Evolutionary conservation across 2,113 vertebrate species (phyloP).

Genomic region (Vimba vimba): DNA sequence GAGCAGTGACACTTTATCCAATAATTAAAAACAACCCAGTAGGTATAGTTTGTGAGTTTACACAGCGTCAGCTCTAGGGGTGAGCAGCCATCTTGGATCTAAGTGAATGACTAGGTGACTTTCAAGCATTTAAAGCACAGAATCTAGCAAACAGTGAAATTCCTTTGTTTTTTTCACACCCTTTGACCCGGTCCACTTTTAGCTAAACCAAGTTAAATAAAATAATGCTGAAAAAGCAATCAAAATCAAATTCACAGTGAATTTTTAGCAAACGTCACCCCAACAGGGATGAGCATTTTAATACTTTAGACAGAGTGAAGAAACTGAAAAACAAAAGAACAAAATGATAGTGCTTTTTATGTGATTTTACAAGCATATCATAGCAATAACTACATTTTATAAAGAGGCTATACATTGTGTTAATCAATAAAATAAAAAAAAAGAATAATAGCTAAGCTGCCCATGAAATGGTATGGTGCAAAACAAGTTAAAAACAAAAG

Average conservation of each 20-base stretch:
- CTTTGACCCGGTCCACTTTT: constrained; percentile 35
- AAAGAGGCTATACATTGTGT: constrained; percentile 45
- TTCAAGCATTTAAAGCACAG: constrained; percentile 55
- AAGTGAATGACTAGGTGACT: constrained; percentile 28
- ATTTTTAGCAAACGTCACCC: neutral
- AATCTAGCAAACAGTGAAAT: constrained; percentile 50
- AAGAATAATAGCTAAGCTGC: constrained; percentile 8
- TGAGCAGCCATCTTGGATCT: constrained; percentile 42
- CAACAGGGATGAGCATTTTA: neutral
- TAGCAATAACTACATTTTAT: constrained; percentile 37
- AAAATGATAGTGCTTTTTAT: constrained; percentile 35
- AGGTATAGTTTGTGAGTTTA: constrained; percentile 43
- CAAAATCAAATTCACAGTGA: constrained; percentile 3
- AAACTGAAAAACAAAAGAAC: constrained; percentile 25
- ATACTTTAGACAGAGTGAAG: neutral
- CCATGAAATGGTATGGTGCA: constrained; percentile 22
- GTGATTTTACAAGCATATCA: constrained; percentile 36
- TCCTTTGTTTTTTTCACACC: constrained; percentile 33
- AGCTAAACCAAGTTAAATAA: neutral
- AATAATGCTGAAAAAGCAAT: constrained; percentile 18
- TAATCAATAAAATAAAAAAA: constrained; percentile 3
- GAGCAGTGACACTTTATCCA: constrained; percentile 55
- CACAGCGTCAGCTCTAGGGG: constrained; percentile 12
- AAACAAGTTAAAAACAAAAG: constrained; percentile 20
- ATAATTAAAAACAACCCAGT: constrained; percentile 1